Percentiles rank a stretch among this genome's conserved stretches.
Evolutionary conservation across 2,797 vertebrate species (phyloP).

Genomic region (Halcyon badia): DNA sequence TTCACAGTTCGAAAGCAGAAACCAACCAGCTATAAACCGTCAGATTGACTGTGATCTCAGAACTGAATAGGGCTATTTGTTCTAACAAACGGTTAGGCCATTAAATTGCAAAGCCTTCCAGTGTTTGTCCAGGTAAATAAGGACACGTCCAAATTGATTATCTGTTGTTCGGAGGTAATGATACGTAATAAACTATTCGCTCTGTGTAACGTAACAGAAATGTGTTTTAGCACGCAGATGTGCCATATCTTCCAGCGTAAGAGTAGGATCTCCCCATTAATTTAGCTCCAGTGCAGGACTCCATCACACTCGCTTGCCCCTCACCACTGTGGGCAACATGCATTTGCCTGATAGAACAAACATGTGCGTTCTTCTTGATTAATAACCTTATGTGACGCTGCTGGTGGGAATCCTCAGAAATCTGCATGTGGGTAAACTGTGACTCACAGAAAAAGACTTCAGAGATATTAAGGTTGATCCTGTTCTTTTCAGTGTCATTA

Average conservation of each 20-base stretch:
- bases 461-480: not conserved
- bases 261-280: not conserved
- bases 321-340: rapidly evolving
- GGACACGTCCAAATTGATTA: conserved; percentile 64
- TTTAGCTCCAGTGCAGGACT: not conserved
- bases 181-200: conserved; percentile 64
- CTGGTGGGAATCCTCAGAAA: not conserved
- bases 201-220: conserved; percentile 34
- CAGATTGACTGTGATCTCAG: conserved; percentile 50
- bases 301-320: not conserved
- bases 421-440: not conserved
- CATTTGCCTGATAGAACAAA: not conserved
- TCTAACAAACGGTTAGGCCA: conserved; percentile 61
- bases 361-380: not conserved
- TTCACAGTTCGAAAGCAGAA: conserved; percentile 53
- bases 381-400: rapidly evolving
- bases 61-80: conserved; percentile 59
- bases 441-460: not conserved
- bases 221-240: conserved; percentile 1
- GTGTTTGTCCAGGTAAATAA: conserved; percentile 73
- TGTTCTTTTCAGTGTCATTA: not conserved
- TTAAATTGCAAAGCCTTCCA: conserved; percentile 61
- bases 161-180: conserved; percentile 58
- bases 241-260: not conserved
- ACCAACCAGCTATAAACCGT: conserved; percentile 54